Evolutionary conservation across 2,113 vertebrate species (phyloP), one percentile per base, ranked within the genome.

Genomic region (Acrocephalus kingi): DNA sequence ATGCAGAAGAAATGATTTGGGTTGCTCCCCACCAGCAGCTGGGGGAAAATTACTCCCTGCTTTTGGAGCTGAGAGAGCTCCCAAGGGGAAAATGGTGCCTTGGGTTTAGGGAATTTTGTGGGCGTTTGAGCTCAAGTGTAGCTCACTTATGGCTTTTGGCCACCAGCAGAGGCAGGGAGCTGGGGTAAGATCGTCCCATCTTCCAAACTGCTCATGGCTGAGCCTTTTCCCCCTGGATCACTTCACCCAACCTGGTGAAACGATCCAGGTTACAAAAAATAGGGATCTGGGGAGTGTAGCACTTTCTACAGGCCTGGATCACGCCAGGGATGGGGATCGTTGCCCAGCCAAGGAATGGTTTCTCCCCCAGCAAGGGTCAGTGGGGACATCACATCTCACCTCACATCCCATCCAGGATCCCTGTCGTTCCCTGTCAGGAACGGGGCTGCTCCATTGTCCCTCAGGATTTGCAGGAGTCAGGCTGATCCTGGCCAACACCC

Each of bases 1-100:
- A 52, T 2, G 7, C 0, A 1, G 78, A 39, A 56, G 54, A 10
- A 79, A 83, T 16, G 1, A 1, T 82, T 56, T 0, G 0, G n/a
- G 54, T 80, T 49, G 9, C 31, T 16, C 31, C 37, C 20, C 13
- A 33, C 15, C 3, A 15, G 64, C 8, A 31, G n/a, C 17, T 43
- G 20, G 7, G 9, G 31, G 17, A 27, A 73, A 59, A 17, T 7
- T 5, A 12, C 23, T 83, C n/a, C 8, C n/a, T 54, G 69, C 9
- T 67, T 87, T 81, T 37, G 8, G 16, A 54, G 4, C 18, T 33
- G 25, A 69, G 55, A 30, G 16, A 35, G 24, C 8, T 51, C 49
- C 21, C 41, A n/a, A 46, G n/a, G 17, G 2, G 62, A 27, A 63
- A 77, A 62, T 11, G 6, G 10, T 51, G 30, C 15, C 13, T 49